Evolutionary conservation across 2,113 vertebrate species (phyloP).

Genomic region (Phasianus colchicus): DNA sequence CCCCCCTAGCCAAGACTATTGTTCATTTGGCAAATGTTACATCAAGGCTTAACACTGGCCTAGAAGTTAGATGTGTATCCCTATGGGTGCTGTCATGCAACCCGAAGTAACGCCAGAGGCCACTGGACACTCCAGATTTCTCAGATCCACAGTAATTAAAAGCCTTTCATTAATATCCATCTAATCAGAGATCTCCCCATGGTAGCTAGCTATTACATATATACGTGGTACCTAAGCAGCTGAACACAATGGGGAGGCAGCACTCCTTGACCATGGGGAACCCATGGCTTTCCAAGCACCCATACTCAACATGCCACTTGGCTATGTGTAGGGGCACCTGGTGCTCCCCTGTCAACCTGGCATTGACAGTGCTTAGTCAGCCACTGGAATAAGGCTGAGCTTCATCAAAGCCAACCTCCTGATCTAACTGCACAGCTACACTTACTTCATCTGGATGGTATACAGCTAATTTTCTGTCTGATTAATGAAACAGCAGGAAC

Average conservation of each 20-base stretch:
- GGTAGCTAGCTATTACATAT: not conserved
- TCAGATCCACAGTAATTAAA: not conserved
- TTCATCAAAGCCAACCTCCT: not conserved
- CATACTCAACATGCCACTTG: rapidly evolving
- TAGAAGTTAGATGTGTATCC: not conserved
- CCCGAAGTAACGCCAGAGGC: not conserved
- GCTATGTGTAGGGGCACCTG: rapidly evolving
- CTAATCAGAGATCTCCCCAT: not conserved
- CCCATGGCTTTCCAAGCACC: not conserved
- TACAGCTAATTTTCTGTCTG: not conserved
- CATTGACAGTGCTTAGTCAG: not conserved
- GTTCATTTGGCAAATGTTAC: not conserved
- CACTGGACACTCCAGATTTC: not conserved
- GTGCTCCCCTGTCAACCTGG: rapidly evolving
- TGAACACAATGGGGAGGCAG: not conserved
- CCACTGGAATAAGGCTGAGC: not conserved
- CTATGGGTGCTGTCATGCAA: not conserved
- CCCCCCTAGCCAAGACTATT: not conserved
- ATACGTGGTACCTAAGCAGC: not conserved
- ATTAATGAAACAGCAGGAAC: not conserved
- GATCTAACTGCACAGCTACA: not conserved
- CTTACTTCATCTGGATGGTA: not conserved
- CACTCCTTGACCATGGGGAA: not conserved
- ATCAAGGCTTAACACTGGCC: not conserved
- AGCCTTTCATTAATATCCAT: not conserved